These are phyloP conservation scores for Ips typographus DNA, from an alignment of 1,140 invertebrate genomes.

Conservation along the genomic window DNA sequence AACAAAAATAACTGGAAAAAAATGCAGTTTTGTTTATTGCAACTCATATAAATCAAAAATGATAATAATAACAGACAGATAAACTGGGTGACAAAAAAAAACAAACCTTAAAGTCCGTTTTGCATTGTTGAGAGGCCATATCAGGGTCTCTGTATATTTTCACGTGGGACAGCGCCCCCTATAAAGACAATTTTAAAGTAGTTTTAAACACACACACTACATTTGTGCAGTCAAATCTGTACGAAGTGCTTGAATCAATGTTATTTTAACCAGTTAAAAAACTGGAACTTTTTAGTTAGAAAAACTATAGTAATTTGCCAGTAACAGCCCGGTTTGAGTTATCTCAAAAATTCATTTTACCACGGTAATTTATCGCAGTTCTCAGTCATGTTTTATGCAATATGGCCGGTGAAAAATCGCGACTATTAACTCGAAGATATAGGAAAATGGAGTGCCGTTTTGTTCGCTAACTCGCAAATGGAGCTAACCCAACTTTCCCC, in stretches of 20 bases:
- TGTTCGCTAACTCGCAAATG: background rate
- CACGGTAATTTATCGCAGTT: constrained; percentile 3
- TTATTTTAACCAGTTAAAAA: background rate
- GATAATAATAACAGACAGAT: no score
- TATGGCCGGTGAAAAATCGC: constrained; percentile 16
- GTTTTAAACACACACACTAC: background rate
- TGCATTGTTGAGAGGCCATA: constrained; percentile 71
- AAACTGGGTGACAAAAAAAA: background rate
- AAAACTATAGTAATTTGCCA: background rate
- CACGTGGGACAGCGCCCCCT: constrained; percentile 75
- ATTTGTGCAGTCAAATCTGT: constrained; percentile 7
- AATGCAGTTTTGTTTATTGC: no score
- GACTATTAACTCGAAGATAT: constrained; percentile 14
- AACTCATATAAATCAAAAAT: no score
- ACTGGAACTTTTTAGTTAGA: no score
- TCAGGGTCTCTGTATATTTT: constrained; percentile 67
- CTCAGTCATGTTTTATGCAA: constrained; percentile 14
- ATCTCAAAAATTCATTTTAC: constrained; percentile 12
- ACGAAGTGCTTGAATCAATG: constrained; percentile 2
- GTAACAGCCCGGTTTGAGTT: background rate
- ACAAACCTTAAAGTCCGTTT: constrained; percentile 53
- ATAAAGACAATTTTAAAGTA: constrained; percentile 52
- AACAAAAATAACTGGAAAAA: no score
- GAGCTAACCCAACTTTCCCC: no score
- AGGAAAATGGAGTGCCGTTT: constrained; percentile 11